Conservation (phyloP, 2,888 invertebrate genomes). For the Archaeoteleia sp. region DNA sequence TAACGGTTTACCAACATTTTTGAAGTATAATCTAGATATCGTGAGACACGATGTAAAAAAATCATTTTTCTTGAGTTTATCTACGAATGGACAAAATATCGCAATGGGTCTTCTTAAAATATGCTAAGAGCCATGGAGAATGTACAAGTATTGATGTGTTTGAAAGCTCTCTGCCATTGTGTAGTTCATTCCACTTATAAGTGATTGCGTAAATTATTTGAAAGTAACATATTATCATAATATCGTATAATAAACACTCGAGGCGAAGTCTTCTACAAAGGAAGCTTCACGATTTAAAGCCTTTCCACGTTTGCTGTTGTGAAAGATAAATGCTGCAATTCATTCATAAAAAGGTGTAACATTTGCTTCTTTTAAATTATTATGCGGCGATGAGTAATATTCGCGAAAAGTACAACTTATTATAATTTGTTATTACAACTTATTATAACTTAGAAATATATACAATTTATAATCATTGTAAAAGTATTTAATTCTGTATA, state of each 20-base stretch:
- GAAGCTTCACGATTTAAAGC: constrained; percentile 19
- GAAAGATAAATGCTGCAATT: constrained; percentile 21
- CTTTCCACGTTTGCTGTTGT: constrained; percentile 10
- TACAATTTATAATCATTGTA: constrained; percentile 3
- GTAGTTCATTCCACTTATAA: constrained; percentile 9
- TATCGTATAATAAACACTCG: constrained; percentile 7
- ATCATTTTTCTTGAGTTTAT: too few species aligned
- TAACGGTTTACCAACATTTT: too few species aligned
- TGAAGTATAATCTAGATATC: too few species aligned
- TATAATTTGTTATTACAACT: background rate
- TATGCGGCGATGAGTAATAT: too few species aligned
- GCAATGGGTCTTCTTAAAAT: too few species aligned
- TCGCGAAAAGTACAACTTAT: too few species aligned
- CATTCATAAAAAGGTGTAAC: constrained; percentile 18
- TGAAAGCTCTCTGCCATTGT: too few species aligned
- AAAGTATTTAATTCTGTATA: background rate
- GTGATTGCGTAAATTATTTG: constrained; percentile 20
- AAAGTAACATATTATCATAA: constrained; percentile 28
- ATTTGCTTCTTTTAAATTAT: background rate
- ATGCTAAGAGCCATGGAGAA: too few species aligned
- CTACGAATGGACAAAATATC: too few species aligned
- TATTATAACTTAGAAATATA: background rate
- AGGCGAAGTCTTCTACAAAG: constrained; percentile 19
- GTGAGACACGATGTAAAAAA: too few species aligned
- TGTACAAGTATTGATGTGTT: too few species aligned